phyloP scores from a whole-genome alignment of 2,888 invertebrate genomes.

The Cylindroiulus punctatus region DNA sequence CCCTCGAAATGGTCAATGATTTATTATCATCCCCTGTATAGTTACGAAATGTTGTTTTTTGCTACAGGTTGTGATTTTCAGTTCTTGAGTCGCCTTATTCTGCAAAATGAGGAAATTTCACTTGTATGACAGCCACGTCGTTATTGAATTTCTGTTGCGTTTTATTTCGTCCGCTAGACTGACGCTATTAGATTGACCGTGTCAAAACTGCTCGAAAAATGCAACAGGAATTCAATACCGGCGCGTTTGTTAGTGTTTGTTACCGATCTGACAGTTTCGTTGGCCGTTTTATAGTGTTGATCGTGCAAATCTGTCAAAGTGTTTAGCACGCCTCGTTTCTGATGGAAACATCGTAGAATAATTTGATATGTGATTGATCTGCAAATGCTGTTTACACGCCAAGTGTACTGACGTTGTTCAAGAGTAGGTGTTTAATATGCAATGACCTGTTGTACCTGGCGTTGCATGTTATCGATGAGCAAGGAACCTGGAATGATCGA shows the following conservation, averaged over 20 bases:
- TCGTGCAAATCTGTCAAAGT: background rate
- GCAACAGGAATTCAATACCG: background rate
- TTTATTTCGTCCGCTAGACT: too few species aligned
- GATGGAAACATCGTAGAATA: background rate
- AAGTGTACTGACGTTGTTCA: background rate
- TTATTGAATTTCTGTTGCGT: too few species aligned
- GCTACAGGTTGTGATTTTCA: too few species aligned
- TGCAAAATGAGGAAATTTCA: too few species aligned
- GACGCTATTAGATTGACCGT: too few species aligned
- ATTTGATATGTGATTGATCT: conserved; percentile 25
- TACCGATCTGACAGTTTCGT: background rate
- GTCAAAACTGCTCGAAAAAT: background rate
- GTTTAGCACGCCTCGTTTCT: background rate
- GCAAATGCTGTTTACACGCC: background rate
- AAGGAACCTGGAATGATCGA: background rate
- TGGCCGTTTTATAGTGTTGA: background rate
- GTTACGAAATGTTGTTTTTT: too few species aligned
- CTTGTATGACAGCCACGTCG: too few species aligned
- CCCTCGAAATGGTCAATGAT: too few species aligned
- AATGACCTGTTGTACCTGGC: background rate
- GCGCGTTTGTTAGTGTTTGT: background rate
- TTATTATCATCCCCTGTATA: too few species aligned
- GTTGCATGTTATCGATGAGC: background rate
- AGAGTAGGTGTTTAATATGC: background rate
- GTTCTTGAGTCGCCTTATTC: too few species aligned